These are phyloP conservation scores for Hemitrygon akajei DNA, from an alignment of 2,797 vertebrate species.

Conservation along the genomic window DNA sequence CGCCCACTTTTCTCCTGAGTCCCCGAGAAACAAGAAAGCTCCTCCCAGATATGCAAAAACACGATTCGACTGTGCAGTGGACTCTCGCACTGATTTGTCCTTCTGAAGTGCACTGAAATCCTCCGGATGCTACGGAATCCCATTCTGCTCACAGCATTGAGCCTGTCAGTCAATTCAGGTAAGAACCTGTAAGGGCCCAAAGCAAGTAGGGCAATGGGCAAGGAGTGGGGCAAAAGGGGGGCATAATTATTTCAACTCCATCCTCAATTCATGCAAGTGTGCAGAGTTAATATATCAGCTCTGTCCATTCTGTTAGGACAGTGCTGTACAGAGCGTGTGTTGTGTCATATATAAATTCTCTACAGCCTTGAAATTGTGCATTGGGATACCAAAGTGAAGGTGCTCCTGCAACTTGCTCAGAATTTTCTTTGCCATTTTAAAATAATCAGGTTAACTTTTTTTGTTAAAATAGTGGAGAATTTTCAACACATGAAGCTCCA, in stretches of 20 bases:
- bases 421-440: background rate
- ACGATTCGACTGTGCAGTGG: background rate
- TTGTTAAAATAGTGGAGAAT: constrained; percentile 15
- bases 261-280: background rate
- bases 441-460: background rate
- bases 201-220: background rate
- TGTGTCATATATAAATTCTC: background rate
- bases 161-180: background rate
- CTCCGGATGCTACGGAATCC: background rate
- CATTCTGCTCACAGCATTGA: background rate
- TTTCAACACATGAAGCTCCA: constrained; percentile 2
- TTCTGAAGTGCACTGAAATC: background rate
- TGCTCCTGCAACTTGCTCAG: background rate
- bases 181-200: background rate
- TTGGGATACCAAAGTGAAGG: background rate
- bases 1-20: background rate
- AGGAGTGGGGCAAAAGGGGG: background rate
- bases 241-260: background rate
- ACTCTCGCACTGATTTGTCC: background rate
- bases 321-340: background rate
- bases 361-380: background rate
- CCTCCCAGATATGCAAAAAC: too few relatives aligned
- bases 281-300: background rate
- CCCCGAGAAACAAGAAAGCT: background rate
- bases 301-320: background rate